These are phyloP conservation scores for Ranitomeya variabilis DNA, from an alignment of 2,113 vertebrate genomes.

Conservation along the genomic window DNA sequence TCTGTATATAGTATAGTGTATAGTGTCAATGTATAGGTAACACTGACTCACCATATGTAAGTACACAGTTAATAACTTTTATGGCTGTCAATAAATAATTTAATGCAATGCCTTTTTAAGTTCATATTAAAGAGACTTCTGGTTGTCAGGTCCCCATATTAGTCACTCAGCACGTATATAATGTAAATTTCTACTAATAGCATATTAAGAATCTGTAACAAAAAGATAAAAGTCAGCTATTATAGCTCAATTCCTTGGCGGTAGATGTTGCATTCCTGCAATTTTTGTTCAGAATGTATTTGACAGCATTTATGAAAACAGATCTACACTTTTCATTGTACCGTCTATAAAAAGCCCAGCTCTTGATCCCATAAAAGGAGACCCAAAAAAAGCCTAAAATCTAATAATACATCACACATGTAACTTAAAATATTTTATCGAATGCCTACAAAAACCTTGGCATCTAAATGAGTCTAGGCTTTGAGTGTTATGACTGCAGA, in stretches of 20 bases:
- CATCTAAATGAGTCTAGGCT: neutral
- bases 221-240: neutral
- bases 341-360: constrained; percentile 13
- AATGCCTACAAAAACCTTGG: neutral
- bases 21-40: no score
- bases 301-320: constrained; percentile 29
- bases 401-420: constrained; percentile 13
- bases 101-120: neutral
- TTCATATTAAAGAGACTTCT: neutral
- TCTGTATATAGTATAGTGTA: no score
- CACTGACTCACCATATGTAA: no score
- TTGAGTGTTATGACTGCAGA: constrained; percentile 14
- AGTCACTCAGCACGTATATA: neutral
- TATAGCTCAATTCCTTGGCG: constrained; percentile 12
- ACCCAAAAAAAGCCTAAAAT: constrained; percentile 26
- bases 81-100: no score
- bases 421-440: neutral
- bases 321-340: constrained; percentile 25
- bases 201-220: neutral
- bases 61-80: no score
- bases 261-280: constrained; percentile 2
- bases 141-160: neutral
- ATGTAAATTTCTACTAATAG: neutral
- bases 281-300: constrained; percentile 33
- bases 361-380: constrained; percentile 43